Conservation (phyloP, 2,888 invertebrate species). For the Nasonia oneida region DNA sequence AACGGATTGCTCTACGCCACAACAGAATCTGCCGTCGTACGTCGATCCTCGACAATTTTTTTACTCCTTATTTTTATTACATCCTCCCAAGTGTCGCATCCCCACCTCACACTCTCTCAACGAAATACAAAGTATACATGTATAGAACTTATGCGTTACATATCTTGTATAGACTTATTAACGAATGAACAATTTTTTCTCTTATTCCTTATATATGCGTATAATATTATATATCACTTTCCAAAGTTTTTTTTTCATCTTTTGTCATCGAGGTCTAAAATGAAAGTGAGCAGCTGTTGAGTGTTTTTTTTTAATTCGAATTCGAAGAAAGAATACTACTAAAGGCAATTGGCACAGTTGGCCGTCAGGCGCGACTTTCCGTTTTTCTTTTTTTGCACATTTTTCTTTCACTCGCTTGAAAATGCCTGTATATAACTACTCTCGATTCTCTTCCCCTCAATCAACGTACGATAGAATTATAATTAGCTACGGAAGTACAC, state of each 20-base stretch:
- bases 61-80: conserved; percentile 44
- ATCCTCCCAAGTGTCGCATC: not conserved
- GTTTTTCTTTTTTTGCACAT: not conserved
- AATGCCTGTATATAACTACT: not conserved
- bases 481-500: conserved; percentile 64
- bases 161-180: conserved; percentile 7
- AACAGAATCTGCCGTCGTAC: conserved; percentile 58
- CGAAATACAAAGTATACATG: conserved; percentile 51
- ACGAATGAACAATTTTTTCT: conserved; percentile 52
- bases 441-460: conserved; percentile 10
- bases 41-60: conserved; percentile 50
- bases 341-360: conserved; percentile 66
- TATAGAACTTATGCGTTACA: conserved; percentile 35
- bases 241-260: conserved; percentile 30
- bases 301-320: not conserved
- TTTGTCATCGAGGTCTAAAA: conserved; percentile 28
- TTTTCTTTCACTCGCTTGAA: not conserved
- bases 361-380: conserved; percentile 59
- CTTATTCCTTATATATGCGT: conserved; percentile 32
- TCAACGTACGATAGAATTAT: conserved; percentile 44
- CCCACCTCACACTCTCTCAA: conserved; percentile 5
- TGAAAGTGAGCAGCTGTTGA: conserved; percentile 7
- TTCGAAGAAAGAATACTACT: conserved; percentile 34
- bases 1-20: conserved; percentile 78
- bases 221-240: conserved; percentile 59